Base-by-base conservation (phyloP, 2,797 vertebrate genomes). In the Channa striata region DNA sequence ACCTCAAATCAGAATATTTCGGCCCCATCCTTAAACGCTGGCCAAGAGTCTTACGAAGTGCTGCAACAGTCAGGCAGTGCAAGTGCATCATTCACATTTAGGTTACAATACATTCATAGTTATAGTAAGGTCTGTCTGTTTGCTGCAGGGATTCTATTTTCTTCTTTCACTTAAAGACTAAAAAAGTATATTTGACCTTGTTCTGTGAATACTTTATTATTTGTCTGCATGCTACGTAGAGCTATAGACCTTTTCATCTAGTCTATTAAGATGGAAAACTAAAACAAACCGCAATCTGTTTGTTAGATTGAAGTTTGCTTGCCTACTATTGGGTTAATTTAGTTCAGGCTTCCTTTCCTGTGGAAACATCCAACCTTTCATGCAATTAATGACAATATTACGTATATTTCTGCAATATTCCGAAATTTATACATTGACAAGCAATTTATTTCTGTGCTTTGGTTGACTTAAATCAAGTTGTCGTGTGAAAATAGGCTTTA, bases 401-500 rank as follows among this genome's bases (percentile, higher is more conserved):
- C 37, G 52, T 44, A 51, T 16, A 46, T 36, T 11, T 80, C 1
- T 0, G 13, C 19, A 21, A 52, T 43, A 30, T 54, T 36, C 19
- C 76, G 21, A 76, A 67, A 51, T 34, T 1, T 16, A 16, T 43
- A 11, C 17, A 23, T 48, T 44, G 6, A 49, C 14, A 42, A 23
- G 16, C 34, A 33, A 11, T 68, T 80, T 52, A 80, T 78, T 80
- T 71, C 51, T 43, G 48, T 37, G 20, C 5, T 23, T 30, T 34
- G 8, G 33, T 66, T 65, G 47, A 63, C 62, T 63, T 17, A 11
- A 65, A n/a, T 60, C 16, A 8, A 7, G 49, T 56, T 56, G 37
- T 48, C 36, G 14, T 59, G 49, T 80, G 49, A 53, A 61, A 52
- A 19, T 20, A 47, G 6, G 17, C 6, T 66, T 44, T 36, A 53